phyloP scores from a whole-genome alignment of 2,113 vertebrate genomes.

The Epinephelus fuscoguttatus region DNA sequence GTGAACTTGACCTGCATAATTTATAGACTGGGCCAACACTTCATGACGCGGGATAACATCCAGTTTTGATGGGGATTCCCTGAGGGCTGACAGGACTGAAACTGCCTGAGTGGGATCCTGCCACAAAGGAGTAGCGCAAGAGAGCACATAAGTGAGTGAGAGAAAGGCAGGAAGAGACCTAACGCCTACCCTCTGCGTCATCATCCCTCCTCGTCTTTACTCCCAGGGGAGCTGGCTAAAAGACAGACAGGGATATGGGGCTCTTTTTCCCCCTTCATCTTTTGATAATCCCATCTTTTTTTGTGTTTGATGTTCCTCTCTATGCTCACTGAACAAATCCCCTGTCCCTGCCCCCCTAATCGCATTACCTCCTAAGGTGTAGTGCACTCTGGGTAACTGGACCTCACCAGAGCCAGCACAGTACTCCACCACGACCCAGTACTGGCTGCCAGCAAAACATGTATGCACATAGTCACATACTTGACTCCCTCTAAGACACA shows the following conservation, averaged over 20 bases:
- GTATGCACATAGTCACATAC: conserved; percentile 24
- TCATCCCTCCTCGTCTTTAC: conserved; percentile 28
- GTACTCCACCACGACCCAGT: conserved; percentile 35
- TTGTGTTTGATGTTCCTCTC: conserved; percentile 77
- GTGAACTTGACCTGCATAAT: conserved; percentile 25
- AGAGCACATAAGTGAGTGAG: neutral
- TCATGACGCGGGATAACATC: conserved; percentile 16
- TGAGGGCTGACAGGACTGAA: conserved; percentile 2
- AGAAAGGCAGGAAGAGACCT: conserved; percentile 21
- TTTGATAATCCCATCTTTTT: conserved; percentile 73
- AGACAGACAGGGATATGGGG: conserved; percentile 43
- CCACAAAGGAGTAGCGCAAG: conserved; percentile 6
- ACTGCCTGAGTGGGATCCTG: conserved; percentile 33
- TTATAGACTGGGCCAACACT: conserved; percentile 9
- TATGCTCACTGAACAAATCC: conserved; percentile 80
- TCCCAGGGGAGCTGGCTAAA: conserved; percentile 49
- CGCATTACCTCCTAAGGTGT: conserved; percentile 80
- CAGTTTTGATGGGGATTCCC: conserved; percentile 34
- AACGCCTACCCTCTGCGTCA: conserved; percentile 7
- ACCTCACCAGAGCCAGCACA: conserved; percentile 64
- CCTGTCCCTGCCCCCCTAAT: conserved; percentile 76
- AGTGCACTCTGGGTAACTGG: conserved; percentile 72
- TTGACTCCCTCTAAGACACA: conserved; percentile 32
- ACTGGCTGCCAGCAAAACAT: conserved; percentile 49
- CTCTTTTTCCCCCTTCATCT: conserved; percentile 65